A percentile compares a stretch with the other conserved stretches of the same genome.
phyloP scores from a whole-genome alignment of 2,888 invertebrate genomes.

The Caenorhabditis becei region DNA sequence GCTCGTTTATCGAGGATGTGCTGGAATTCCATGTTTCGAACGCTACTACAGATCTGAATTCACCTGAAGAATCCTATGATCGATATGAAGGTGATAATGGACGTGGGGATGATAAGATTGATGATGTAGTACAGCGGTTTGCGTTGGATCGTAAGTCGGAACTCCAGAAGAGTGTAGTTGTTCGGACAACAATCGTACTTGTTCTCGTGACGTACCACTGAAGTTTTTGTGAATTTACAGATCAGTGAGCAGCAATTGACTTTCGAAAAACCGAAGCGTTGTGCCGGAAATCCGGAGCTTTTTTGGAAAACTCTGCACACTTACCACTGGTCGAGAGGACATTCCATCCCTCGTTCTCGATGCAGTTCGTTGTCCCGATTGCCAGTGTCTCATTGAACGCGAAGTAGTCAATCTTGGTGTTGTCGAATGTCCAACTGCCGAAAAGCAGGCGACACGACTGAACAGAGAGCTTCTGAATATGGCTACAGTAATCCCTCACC shows the following conservation, averaged over 20 bases:
- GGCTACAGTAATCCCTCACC: too few species aligned
- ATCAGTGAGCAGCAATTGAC: not conserved
- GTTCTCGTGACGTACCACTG: conserved; percentile 71
- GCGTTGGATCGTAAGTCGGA: conserved; percentile 65
- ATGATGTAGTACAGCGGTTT: conserved; percentile 77
- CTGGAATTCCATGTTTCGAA: too few species aligned
- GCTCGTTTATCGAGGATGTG: conserved; percentile 75
- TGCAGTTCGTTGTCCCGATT: conserved; percentile 75
- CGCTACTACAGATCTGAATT: too few species aligned
- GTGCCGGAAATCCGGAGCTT: conserved; percentile 1
- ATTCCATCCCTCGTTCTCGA: conserved; percentile 79
- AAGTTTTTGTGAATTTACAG: conserved; percentile 34
- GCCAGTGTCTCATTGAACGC: conserved; percentile 68
- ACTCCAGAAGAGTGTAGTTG: conserved; percentile 76
- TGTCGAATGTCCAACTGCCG: conserved; percentile 78
- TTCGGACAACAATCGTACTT: conserved; percentile 77
- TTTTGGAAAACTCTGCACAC: too few species aligned
- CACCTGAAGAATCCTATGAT: conserved; percentile 82
- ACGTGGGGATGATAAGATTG: conserved; percentile 78
- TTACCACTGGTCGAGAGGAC: conserved; percentile 72
- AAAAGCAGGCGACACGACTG: conserved; percentile 73
- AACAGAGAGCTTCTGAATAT: not conserved
- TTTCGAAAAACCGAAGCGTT: not conserved
- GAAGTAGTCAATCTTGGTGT: conserved; percentile 77
- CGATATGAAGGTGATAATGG: conserved; percentile 82